Base-by-base conservation (phyloP, 1,140 invertebrate species). In the Drosophila asahinai region DNA sequence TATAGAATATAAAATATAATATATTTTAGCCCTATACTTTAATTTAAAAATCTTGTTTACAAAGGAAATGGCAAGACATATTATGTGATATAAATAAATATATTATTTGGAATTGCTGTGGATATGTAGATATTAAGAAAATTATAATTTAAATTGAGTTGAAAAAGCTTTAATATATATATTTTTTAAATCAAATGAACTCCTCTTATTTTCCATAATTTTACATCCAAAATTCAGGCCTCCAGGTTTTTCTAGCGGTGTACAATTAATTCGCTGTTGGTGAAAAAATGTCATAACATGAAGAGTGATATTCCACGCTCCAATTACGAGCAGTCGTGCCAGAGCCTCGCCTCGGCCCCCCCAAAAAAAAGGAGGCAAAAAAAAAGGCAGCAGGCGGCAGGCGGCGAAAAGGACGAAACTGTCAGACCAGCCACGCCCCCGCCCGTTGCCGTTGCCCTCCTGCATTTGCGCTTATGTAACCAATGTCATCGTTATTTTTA, bases 261-360 rank as follows among this genome's bases (percentile, higher is more conserved):
- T 84, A 90, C 81, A 90, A 89, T 90, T 89, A 86, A 90, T 89
- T 90, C 86, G 81, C 86, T 89, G 78, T 86, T 89, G 81, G 86
- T 86, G 78, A 90, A 89, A 89, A 90, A 89, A 90, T 89, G 77
- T 92, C 86, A 92, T 92, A 92, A 92, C 91, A 92, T 89, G 91
- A 92, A 92, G 91, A 92, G 91, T 92, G 86, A 91, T 92, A 91
- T 91, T 92, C 81, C 83, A 92, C 82, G 91, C 91, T 86, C 91
- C 91, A 92, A 92, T 92, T 92, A 92, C 86, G 86, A 82, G 86
- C 78, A 81, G 83, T 78, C 77, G 80, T 83, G 82, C 80, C 80
- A 75, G 51, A 59, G 77, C 54, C 54, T 54, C 30, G 45, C 54
- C 54, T 54, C 38, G 45, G 66, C 59, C 64, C 19, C 17, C 52